A percentile compares a stretch with the other conserved stretches of the same genome.
Evolutionary conservation across 2,113 vertebrate species (phyloP).

Genomic region (Scartelaos histophorus): DNA sequence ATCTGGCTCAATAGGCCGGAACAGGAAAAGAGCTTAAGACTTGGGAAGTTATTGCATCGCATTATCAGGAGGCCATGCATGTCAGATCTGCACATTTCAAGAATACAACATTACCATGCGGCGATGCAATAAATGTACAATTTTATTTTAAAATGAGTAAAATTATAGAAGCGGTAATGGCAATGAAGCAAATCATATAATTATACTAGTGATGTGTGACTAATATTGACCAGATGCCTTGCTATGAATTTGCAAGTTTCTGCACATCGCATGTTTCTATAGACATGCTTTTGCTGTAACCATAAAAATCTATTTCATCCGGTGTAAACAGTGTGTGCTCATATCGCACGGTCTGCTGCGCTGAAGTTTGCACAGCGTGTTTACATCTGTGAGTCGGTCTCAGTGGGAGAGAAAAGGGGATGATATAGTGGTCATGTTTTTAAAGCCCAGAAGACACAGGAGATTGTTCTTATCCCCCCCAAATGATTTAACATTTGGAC

Average conservation of each 20-base stretch:
- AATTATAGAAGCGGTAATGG: neutral
- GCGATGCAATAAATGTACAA: neutral
- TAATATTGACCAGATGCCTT: neutral
- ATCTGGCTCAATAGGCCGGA: slow-evolving; percentile 23
- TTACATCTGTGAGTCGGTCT: neutral
- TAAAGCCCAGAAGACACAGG: neutral
- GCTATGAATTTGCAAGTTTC: neutral
- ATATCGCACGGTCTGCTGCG: neutral
- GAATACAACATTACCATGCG: neutral
- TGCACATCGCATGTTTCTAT: neutral
- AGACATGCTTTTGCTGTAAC: neutral
- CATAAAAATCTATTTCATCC: neutral
- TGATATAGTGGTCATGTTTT: neutral
- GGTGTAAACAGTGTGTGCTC: neutral
- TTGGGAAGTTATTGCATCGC: slow-evolving; percentile 25
- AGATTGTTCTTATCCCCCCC: neutral
- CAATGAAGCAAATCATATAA: neutral
- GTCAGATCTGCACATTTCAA: slow-evolving; percentile 14
- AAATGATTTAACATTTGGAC: neutral
- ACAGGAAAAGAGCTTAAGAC: slow-evolving; percentile 23
- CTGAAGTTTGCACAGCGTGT: neutral
- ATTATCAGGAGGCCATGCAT: slow-evolving; percentile 14
- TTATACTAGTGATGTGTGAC: neutral
- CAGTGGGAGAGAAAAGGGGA: neutral
- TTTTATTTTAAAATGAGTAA: neutral